A percentile compares a stretch with the other conserved stretches of the same genome.
These are phyloP conservation scores for Microplitis deprimator DNA, from an alignment of 2,888 invertebrate genomes.

Conservation along the genomic window DNA sequence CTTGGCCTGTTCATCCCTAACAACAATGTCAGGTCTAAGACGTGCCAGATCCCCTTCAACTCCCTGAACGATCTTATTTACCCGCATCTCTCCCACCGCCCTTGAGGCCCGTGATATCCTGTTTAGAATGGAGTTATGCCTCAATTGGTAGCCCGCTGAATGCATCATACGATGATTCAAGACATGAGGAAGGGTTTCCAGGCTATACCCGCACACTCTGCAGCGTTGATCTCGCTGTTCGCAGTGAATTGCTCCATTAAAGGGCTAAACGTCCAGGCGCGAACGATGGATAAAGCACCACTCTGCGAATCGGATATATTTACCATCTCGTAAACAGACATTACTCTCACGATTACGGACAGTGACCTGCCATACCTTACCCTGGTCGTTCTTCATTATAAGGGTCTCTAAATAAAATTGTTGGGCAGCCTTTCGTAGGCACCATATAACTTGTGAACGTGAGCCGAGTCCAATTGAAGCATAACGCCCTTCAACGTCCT, in stretches of 20 bases:
- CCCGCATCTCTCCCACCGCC: conserved; percentile 38
- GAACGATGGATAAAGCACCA: conserved; percentile 68
- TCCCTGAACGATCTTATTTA: conserved; percentile 42
- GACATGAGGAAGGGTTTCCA: conserved; percentile 65
- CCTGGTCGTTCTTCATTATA: conserved; percentile 53
- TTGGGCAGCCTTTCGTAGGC: conserved; percentile 19
- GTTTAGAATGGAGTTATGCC: conserved; percentile 54
- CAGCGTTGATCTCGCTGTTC: conserved; percentile 47
- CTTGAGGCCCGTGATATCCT: conserved; percentile 49
- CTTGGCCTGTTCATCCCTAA: conserved; percentile 47
- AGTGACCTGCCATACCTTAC: conserved; percentile 54
- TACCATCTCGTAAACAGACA: conserved; percentile 57
- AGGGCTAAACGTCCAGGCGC: conserved; percentile 59
- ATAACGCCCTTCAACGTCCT: too few species aligned
- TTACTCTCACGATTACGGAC: conserved; percentile 49
- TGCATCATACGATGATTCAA: conserved; percentile 61
- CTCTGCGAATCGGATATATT: conserved; percentile 62
- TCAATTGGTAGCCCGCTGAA: conserved; percentile 54
- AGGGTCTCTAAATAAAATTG: conserved; percentile 29
- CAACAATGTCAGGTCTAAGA: conserved; percentile 50
- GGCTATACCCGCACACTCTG: conserved; percentile 53
- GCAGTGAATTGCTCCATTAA: conserved; percentile 51
- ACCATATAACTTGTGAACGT: too few species aligned
- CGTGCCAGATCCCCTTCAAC: conserved; percentile 37
- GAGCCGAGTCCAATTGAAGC: too few species aligned